phyloP scores from a whole-genome alignment of 1,140 invertebrate genomes.

The Leptinotarsa texana region DNA sequence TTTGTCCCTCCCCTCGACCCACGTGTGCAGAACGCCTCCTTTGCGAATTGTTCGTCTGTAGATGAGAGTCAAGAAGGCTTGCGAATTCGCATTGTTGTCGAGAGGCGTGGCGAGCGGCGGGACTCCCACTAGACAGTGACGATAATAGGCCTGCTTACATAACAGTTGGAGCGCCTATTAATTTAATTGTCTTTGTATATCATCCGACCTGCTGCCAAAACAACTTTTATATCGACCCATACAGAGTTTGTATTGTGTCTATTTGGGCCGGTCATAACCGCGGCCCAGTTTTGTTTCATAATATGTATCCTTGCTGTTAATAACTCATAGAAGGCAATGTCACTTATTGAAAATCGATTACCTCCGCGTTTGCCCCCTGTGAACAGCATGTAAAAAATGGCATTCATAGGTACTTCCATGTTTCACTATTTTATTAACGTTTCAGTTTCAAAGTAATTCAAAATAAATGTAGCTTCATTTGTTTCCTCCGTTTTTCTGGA shows the following conservation, averaged over 20 bases:
- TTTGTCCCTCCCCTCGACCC: slow-evolving; percentile 46
- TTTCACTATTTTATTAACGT: too few species aligned
- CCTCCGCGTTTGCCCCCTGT: too few species aligned
- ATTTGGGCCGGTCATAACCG: neutral
- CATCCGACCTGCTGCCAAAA: slow-evolving; percentile 22
- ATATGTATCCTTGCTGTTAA: too few species aligned
- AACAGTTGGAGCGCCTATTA: slow-evolving; percentile 40
- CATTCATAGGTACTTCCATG: too few species aligned
- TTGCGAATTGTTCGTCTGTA: slow-evolving; percentile 47
- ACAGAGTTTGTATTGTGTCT: slow-evolving; percentile 10
- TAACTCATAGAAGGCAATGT: too few species aligned
- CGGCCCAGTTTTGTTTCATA: too few species aligned
- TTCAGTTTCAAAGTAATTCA: too few species aligned
- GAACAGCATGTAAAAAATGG: too few species aligned
- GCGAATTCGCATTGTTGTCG: slow-evolving; percentile 50
- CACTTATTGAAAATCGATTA: too few species aligned
- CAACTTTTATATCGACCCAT: slow-evolving; percentile 16
- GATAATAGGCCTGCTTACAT: slow-evolving; percentile 44
- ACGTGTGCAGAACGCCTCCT: slow-evolving; percentile 52
- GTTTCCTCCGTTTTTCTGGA: too few species aligned
- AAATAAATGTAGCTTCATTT: too few species aligned
- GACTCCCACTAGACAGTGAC: slow-evolving; percentile 51
- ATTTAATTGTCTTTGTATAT: slow-evolving; percentile 38
- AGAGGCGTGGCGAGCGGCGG: slow-evolving; percentile 45
- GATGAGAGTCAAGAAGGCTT: slow-evolving; percentile 29